Conservation (phyloP, 2,888 invertebrate genomes). For the Calameuta pallipes region DNA sequence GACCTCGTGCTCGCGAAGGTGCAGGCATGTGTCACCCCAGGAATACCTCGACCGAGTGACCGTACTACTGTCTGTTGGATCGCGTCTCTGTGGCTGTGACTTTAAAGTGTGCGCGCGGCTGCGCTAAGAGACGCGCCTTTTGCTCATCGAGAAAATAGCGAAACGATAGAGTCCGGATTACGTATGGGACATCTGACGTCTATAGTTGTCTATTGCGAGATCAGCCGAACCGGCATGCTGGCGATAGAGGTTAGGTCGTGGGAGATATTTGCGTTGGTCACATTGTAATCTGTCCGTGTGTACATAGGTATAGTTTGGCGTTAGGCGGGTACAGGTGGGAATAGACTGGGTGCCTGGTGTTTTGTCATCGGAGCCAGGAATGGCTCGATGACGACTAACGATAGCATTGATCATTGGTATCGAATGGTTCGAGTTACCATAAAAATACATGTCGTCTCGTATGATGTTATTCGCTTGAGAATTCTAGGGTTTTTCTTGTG, state of each 20-base stretch:
- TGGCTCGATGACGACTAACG: constrained; percentile 1
- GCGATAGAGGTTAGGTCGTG: not conserved
- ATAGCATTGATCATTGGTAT: not conserved
- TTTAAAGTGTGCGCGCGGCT: not conserved
- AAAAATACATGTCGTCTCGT: not conserved
- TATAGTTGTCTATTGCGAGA: not conserved
- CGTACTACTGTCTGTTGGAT: constrained; percentile 11
- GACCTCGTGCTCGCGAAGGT: constrained; percentile 39
- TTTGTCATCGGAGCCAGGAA: constrained; percentile 3
- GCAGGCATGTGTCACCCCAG: constrained; percentile 43
- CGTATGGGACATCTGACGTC: not conserved
- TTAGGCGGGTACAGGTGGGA: not conserved
- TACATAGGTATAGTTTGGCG: not conserved
- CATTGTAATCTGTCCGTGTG: not conserved
- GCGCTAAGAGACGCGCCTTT: not conserved
- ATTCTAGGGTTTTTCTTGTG: too few species aligned
- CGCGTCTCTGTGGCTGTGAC: not conserved
- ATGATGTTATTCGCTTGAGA: not conserved
- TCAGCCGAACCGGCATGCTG: too few species aligned
- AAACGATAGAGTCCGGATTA: not conserved
- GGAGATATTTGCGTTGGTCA: not conserved
- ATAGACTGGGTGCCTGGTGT: not conserved
- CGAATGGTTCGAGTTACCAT: not conserved
- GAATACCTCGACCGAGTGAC: constrained; percentile 43
- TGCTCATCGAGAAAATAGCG: not conserved